These are phyloP conservation scores for Apotomis betuletana DNA, from an alignment of 2,888 invertebrate species.

Conservation along the genomic window DNA sequence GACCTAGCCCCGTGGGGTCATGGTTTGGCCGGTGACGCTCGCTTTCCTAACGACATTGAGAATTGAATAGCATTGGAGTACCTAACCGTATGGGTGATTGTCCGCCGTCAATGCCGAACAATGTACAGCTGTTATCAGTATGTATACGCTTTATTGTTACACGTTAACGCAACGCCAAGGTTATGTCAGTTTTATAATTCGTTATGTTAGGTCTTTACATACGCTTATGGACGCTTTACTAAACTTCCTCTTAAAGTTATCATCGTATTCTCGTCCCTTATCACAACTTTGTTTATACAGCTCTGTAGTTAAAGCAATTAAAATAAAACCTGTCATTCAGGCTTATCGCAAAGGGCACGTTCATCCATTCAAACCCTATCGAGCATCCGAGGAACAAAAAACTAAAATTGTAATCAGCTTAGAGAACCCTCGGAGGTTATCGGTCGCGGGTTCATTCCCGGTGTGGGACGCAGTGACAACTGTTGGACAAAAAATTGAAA, in stretches of 20 bases:
- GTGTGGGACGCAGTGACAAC: conserved; percentile 44
- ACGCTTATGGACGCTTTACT: background rate
- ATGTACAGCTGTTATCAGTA: conserved; percentile 21
- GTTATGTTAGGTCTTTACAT: background rate
- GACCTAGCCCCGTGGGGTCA: conserved; percentile 10
- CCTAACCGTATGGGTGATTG: conserved; percentile 16
- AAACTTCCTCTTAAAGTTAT: conserved; percentile 10
- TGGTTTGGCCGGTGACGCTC: conserved; percentile 2
- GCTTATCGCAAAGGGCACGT: conserved; percentile 40
- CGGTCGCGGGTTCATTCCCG: conserved; percentile 47
- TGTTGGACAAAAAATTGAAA: conserved; percentile 44
- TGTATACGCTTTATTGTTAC: conserved; percentile 3
- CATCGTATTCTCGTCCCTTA: conserved; percentile 15
- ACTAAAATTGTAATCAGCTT: conserved; percentile 60
- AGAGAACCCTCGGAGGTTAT: conserved; percentile 56
- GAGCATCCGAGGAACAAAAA: conserved; percentile 42
- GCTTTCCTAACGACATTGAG: background rate
- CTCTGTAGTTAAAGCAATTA: conserved; percentile 39
- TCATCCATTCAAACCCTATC: conserved; percentile 38
- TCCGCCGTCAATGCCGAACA: conserved; percentile 25
- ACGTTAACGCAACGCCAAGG: background rate
- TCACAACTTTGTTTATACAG: conserved; percentile 30
- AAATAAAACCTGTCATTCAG: conserved; percentile 43
- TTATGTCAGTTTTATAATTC: background rate
- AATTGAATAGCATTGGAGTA: conserved; percentile 6